These are phyloP conservation scores for Cheilosia vulpina DNA, from an alignment of 2,888 invertebrate species.

Conservation along the genomic window DNA sequence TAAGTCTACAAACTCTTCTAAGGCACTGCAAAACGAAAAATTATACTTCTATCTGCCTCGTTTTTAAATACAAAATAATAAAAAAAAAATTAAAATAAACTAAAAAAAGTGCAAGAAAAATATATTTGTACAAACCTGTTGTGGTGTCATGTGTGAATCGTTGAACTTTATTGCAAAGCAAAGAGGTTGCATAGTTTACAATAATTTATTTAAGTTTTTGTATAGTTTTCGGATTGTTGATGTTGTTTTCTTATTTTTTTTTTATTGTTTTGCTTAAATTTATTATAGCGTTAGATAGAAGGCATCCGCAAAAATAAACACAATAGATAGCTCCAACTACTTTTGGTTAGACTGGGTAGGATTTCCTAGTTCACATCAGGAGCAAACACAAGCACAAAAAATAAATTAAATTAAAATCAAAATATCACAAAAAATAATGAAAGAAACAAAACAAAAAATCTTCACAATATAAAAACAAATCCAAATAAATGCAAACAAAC, in stretches of 20 bases:
- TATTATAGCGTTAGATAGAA: constrained; percentile 70
- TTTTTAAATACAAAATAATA: not conserved
- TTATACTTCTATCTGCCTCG: not conserved
- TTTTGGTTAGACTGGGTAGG: constrained; percentile 83
- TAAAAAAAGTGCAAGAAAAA: constrained; percentile 19
- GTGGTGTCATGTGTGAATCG: constrained; percentile 62
- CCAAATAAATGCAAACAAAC: constrained; percentile 33
- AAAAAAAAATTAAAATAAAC: constrained; percentile 34
- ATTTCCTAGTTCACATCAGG: constrained; percentile 80
- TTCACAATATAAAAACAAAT: constrained; percentile 26
- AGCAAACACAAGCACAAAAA: constrained; percentile 78
- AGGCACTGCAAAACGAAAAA: not conserved
- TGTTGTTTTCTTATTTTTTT: constrained; percentile 24
- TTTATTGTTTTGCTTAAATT: constrained; percentile 48
- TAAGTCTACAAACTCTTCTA: not conserved
- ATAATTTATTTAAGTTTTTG: constrained; percentile 29
- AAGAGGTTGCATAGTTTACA: constrained; percentile 56
- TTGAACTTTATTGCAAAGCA: constrained; percentile 70
- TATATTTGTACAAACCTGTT: constrained; percentile 68
- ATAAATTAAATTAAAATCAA: constrained; percentile 76
- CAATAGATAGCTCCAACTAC: constrained; percentile 79
- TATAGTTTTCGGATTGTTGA: constrained; percentile 30
- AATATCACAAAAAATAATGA: constrained; percentile 51
- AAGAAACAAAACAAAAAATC: constrained; percentile 22
- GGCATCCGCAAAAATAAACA: constrained; percentile 76